Base-by-base conservation (phyloP, 2,113 vertebrate species). In the Lamprotornis superbus region DNA sequence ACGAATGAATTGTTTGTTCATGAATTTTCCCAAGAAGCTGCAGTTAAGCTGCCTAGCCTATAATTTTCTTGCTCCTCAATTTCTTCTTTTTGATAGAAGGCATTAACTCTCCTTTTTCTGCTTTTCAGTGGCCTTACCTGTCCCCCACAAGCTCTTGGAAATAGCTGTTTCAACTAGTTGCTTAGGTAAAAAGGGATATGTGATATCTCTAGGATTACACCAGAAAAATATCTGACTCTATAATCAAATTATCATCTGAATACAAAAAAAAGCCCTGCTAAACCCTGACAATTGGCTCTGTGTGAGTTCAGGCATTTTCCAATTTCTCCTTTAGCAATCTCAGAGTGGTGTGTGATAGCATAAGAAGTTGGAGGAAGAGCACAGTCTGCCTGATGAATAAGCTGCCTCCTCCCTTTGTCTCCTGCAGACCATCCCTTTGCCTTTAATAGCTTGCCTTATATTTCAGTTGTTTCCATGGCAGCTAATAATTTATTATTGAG, bases 401-500 rank as follows among this genome's bases (percentile, higher is more conserved):
- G 50, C 61, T 93, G 75, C 76, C 73, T 92, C 81, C 68, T 78
- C 42, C 52, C 37, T 93, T 90, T 93, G 76, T 95, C 79, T 95
- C 83, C 89, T 92, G 86, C 86, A 96, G 85, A 56, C 87, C 69
- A 49, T 75, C 84, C 85, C 3, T 0, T 67, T 83, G 75, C 88
- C 75, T 93, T 81, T 93, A 94, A 86, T 74, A 95, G 68, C 88
- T 84, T 79, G 60, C 80, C 56, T 90, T 92, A 64, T 68, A 90
- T 92, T 93, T 90, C 73, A 61, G 80, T 47, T 39, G 96, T 97
- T 97, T 91, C 94, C 65, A 95, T 96, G 90, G 94, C 83, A 97
- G 92, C 93, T 92, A 93, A 90, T 92, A 97, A 95, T 96, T 96
- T 96, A 95, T 95, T 95, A 96, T 59, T 90, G 92, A 96, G 77